Base-by-base conservation (phyloP, 2,797 vertebrate genomes). In the Arctocebus calabarensis region DNA sequence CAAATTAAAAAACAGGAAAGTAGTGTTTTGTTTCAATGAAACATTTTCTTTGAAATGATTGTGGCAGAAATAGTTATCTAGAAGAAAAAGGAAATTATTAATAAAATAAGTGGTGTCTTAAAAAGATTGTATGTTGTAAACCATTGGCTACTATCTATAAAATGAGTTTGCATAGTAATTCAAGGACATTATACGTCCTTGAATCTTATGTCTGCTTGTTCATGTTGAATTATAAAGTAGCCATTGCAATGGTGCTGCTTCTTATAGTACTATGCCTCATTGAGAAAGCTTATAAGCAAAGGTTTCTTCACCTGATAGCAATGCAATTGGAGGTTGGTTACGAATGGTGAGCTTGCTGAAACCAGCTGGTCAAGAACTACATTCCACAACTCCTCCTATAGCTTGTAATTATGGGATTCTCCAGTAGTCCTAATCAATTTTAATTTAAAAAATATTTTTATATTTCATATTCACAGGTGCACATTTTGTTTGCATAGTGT, bases 41-140 rank as follows among this genome's bases (percentile, higher is more conserved):
- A 74, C 4, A 85, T 73, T 91, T 73, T 90, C 43, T 96, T 96
- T 78, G 23, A 90, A 95, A 94, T 22, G 6, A 82, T 43, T 79
- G 19, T 52, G 14, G 3, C 29, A 95, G 45, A 87, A 96, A 86
- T 84, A 87, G 25, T 62, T 77, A 19, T 61, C 22, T 34, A 79
- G 34, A 64, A 78, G 48, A 82, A 81, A 25, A 88, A 70, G 90
- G 23, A 66, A 4, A 32, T 20, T 7, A 20, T 83, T 82, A 59
- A 43, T n/a, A 22, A 19, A 70, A 29, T 64, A 81, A 57, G 5
- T 7, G 1, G 0, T n/a, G 68, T 74, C 34, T 77, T 64, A 90
- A 91, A 84, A 29, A 89, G 19, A 78, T 78, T 93, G 6, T 57
- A 68, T 57, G 19, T 52, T 82, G 14, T 88, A 82, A 95, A 10